phyloP scores from a whole-genome alignment of 2,797 vertebrate species.

The Mormyrops attenuatus region DNA sequence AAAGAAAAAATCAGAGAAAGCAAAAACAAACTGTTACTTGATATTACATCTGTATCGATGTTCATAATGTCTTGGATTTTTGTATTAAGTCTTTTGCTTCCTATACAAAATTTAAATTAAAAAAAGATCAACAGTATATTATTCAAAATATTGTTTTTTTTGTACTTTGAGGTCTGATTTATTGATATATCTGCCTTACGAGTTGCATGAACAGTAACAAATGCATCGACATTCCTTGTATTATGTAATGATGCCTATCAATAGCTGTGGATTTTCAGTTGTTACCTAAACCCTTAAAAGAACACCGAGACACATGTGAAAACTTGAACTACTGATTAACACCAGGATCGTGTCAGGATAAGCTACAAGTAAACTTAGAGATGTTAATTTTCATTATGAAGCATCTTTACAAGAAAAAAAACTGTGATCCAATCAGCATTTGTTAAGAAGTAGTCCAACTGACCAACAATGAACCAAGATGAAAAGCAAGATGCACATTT shows the following conservation, averaged over 20 bases:
- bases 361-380: slow-evolving; percentile 37
- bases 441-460: not conserved
- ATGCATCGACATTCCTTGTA: slow-evolving; percentile 58
- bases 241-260: slow-evolving; percentile 24
- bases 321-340: slow-evolving; percentile 45
- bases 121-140: slow-evolving; percentile 41
- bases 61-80: slow-evolving; percentile 56
- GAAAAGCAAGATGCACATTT: slow-evolving; percentile 32
- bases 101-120: slow-evolving; percentile 43
- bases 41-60: slow-evolving; percentile 55
- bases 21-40: slow-evolving; percentile 63
- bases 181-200: slow-evolving; percentile 35
- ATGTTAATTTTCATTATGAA: slow-evolving; percentile 16
- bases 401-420: slow-evolving; percentile 23
- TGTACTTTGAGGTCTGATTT: slow-evolving; percentile 45
- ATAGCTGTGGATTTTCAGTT: not conserved
- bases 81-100: slow-evolving; percentile 43
- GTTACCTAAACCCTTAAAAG: not conserved
- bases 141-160: slow-evolving; percentile 54
- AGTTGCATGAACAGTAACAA: slow-evolving; percentile 28
- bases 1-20: slow-evolving; percentile 43
- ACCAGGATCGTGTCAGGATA: slow-evolving; percentile 39
- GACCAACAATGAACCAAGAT: not conserved
- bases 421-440: slow-evolving; percentile 35
- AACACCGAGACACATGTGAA: slow-evolving; percentile 33